A percentile compares a stretch with the other conserved stretches of the same genome.
phyloP scores from a whole-genome alignment of 2,113 vertebrate genomes.

The Nycticryphes semicollaris region DNA sequence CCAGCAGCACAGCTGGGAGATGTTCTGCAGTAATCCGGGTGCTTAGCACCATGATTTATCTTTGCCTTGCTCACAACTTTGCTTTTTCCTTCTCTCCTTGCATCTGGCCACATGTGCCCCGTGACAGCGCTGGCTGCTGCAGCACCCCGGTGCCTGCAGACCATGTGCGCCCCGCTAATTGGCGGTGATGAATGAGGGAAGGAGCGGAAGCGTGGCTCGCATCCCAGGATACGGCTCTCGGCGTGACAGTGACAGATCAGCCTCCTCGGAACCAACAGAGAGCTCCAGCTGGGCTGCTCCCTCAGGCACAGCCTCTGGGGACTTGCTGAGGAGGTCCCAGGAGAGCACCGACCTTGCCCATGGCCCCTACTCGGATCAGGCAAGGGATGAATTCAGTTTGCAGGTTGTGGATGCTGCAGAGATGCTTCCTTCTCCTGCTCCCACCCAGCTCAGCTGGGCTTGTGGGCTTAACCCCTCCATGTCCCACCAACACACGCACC shows the following conservation, averaged over 20 bases:
- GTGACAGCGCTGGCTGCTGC: not conserved
- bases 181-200: not conserved
- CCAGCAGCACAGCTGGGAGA: accelerated
- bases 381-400: accelerated
- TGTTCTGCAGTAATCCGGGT: accelerated
- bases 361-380: accelerated
- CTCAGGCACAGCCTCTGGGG: not conserved
- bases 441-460: not conserved
- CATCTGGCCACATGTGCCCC: not conserved
- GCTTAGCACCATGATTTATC: not conserved
- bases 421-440: not conserved
- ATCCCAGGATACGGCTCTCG: not conserved
- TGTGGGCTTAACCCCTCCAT: not conserved
- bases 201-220: accelerated
- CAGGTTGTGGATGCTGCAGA: not conserved
- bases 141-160: not conserved
- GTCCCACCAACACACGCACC: accelerated
- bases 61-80: not conserved
- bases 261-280: accelerated
- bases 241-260: not conserved
- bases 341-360: not conserved
- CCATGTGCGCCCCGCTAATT: not conserved
- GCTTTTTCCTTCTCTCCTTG: not conserved
- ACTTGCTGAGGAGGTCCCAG: not conserved
- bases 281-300: not conserved